A percentile compares a stretch with the other conserved stretches of the same genome.
phyloP scores from a whole-genome alignment of 2,797 vertebrate genomes.

The Podargus strigoides region DNA sequence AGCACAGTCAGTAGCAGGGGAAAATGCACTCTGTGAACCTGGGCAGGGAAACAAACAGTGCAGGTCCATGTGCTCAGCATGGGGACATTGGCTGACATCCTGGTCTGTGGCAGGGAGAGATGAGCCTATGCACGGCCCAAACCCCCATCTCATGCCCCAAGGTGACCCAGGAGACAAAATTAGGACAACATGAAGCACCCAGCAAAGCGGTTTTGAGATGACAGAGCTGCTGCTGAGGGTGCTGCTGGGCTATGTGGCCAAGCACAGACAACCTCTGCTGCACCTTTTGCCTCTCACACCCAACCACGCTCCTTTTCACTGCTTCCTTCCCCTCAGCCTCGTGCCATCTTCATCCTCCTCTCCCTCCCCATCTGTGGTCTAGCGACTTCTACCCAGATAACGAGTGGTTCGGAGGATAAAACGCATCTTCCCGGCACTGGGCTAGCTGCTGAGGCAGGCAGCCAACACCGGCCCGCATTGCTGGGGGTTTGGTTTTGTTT shows the following conservation, averaged over 20 bases:
- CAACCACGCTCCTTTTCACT: not conserved
- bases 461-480: not conserved
- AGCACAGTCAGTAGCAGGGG: not conserved
- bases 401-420: not conserved
- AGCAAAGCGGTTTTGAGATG: fast-evolving
- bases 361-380: not conserved
- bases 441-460: not conserved
- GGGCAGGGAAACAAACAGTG: not conserved
- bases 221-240: not conserved
- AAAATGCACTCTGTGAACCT: not conserved
- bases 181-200: not conserved
- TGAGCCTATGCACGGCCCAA: fast-evolving
- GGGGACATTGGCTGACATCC: fast-evolving
- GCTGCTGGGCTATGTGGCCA: fast-evolving
- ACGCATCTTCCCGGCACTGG: not conserved
- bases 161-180: not conserved
- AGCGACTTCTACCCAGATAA: not conserved
- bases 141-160: fast-evolving
- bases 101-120: not conserved
- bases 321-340: not conserved
- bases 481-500: conserved; percentile 29
- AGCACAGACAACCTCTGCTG: not conserved
- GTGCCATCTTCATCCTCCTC: not conserved
- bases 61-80: fast-evolving
- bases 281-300: not conserved